A percentile compares a stretch with the other conserved stretches of the same genome.
Conservation (phyloP, 1,140 invertebrate genomes). For the Tribolium madens region DNA sequence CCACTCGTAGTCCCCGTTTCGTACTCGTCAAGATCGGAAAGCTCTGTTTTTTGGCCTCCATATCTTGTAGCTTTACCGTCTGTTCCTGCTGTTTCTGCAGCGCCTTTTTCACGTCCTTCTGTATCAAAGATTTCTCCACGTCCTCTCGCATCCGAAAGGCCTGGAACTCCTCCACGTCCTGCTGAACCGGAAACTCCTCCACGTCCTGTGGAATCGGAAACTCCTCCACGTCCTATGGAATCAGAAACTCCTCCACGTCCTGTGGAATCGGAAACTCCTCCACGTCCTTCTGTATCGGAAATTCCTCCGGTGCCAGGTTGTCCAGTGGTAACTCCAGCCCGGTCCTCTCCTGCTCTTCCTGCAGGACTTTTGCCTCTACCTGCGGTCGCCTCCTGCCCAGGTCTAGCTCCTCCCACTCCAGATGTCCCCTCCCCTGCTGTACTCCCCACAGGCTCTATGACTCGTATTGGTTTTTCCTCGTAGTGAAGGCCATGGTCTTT, state of each 20-base stretch:
- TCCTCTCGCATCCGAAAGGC: not conserved
- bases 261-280: not conserved
- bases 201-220: not conserved
- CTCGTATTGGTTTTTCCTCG: constrained; percentile 16
- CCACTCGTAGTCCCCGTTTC: not conserved
- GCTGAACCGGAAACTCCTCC: not conserved
- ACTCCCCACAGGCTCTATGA: not conserved
- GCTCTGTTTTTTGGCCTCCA: not conserved
- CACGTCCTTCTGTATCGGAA: not conserved
- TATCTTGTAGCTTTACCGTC: not conserved
- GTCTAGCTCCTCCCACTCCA: not conserved
- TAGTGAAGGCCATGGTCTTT: constrained; percentile 4
- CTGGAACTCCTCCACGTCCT: not conserved
- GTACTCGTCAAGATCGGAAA: constrained; percentile 32
- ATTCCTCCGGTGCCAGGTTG: too few species aligned
- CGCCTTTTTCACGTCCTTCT: not conserved
- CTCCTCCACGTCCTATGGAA: not conserved
- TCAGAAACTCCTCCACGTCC: not conserved
- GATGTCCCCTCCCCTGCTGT: not conserved
- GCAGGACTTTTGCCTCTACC: not conserved
- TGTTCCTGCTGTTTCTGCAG: not conserved
- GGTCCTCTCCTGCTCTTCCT: not conserved
- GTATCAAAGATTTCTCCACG: not conserved
- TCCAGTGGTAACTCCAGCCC: not conserved
- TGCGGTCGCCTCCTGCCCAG: not conserved